phyloP scores from a whole-genome alignment of 2,888 invertebrate species.

The Hofmannophila pseudospretella region DNA sequence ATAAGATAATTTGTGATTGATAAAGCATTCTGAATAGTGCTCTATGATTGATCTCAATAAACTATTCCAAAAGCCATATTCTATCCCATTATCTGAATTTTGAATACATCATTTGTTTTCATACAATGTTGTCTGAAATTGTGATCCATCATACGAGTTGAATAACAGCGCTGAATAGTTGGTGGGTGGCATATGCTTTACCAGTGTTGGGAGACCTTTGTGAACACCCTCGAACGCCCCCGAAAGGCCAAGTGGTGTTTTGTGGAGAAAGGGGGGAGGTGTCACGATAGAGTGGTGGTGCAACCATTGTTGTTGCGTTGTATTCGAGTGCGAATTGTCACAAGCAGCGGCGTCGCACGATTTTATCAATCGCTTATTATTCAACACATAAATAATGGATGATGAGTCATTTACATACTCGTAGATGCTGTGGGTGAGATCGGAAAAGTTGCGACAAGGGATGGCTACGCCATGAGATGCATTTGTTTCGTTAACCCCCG shows the following conservation, averaged over 20 bases:
- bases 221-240: constrained; percentile 36
- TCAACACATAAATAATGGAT: constrained; percentile 55
- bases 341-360: constrained; percentile 54
- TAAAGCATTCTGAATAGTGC: no score
- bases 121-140: constrained; percentile 67
- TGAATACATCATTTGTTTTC: constrained; percentile 59
- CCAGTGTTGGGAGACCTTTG: constrained; percentile 38
- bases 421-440: constrained; percentile 19
- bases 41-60: no score
- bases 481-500: no score
- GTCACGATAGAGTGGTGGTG: constrained; percentile 40
- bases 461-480: no score
- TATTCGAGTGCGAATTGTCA: constrained; percentile 71
- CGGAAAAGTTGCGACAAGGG: constrained; percentile 10
- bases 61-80: constrained; percentile 25
- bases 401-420: constrained; percentile 46
- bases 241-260: constrained; percentile 23
- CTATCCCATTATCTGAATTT: constrained; percentile 40
- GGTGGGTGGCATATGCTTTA: constrained; percentile 50
- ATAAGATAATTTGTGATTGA: no score
- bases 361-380: constrained; percentile 70
- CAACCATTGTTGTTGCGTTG: constrained; percentile 59
- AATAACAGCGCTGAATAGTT: constrained; percentile 69
- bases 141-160: constrained; percentile 68
- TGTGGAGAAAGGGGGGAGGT: constrained; percentile 27